Base-by-base conservation (phyloP, 53 echinoderm and acorn worm genomes). In the Arbacia lixula region DNA sequence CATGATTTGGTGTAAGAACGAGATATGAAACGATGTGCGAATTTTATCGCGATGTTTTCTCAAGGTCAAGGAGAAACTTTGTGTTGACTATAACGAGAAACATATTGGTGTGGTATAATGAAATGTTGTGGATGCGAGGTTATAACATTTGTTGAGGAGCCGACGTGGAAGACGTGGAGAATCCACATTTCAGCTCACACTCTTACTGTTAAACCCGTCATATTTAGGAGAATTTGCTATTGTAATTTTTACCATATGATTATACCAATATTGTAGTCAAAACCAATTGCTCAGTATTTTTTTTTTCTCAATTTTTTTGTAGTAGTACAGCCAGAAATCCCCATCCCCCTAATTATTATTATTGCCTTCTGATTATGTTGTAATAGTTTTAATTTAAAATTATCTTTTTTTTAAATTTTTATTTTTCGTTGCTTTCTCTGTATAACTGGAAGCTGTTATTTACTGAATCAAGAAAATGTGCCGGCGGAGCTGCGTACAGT, bases 391-490 rank as follows among this genome's bases (percentile, higher is more conserved):
- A 77, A 74, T 74, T 74, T 74, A 77, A 77, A 77, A 57, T 36
- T 57, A 58, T 77, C 57, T 57, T 77, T 77, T 77, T 58, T 55
- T 77, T n/a, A 77, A 57, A 26, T 57, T 37, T 77, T 36, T 57
- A 57, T 77, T 77, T 58, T 55, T 77, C 58, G 57, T 56, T 77
- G 38, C 58, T 77, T 58, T 72, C 34, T 77, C 39, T 77, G 77
- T 77, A 77, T 77, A 77, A 39, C 77, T 77, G 77, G 77, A 77
- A 60, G 72, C 77, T 77, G 52, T 34, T 77, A 77, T 77, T 77
- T 77, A 77, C 57, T 58, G 12, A 77, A 38, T 77, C 58, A 58
- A 77, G 56, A n/a, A n/a, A 11, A 54, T 60, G 74, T 52, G 57
- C 29, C 22, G 77, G 34, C 43, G 43, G 36, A 56, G 77, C 77